Evolutionary conservation across 2,797 vertebrate species (phyloP), one percentile per base, ranked within the genome.

Genomic region (Adrianichthys oophorus): DNA sequence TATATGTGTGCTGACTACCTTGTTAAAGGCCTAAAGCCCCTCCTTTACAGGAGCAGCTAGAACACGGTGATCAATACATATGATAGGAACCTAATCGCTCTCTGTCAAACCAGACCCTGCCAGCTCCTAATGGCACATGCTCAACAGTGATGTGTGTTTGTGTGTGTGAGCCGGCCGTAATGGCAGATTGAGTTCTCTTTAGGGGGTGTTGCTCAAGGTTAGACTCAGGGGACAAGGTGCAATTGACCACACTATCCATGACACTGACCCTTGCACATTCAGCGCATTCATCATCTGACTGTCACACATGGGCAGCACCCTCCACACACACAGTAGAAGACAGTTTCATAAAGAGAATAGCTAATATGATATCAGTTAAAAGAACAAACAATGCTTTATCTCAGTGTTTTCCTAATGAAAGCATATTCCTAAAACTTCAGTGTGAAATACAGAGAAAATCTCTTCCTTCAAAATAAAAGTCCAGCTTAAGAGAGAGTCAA

Each of bases 71-170:
- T 92, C 90, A 89, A 92, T 92, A 91, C 88, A 88, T 82, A 90
- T 91, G 90, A 92, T 91, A 90, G 87, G 87, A 85, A 88, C 87
- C 89, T 92, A 92, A 92, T 92, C 87, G 83, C 85, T 91, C 90
- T 91, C 85, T 90, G 90, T 91, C 89, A 88, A 81, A 76, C 73
- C 67, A 54, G 59, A 65, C 67, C 68, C 74, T 84, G 86, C 87
- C 82, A 83, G 86, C 79, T 76, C 83, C 89, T 92, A 92, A 92
- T 90, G 87, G 83, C 86, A 80, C 83, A 87, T 66, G 61, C 74
- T 83, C 83, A 79, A 74, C 52, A 19, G 76, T 78, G 77, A 24
- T 69, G 65, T 56, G 59, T 14, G 65, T 29, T 64, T 52, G 51
- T 43, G 45, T 57, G 62, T 48, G 44, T 68, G 56, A 41, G 40